phyloP scores from a whole-genome alignment of 2,888 invertebrate species.

The Pantelozetes paolii region DNA sequence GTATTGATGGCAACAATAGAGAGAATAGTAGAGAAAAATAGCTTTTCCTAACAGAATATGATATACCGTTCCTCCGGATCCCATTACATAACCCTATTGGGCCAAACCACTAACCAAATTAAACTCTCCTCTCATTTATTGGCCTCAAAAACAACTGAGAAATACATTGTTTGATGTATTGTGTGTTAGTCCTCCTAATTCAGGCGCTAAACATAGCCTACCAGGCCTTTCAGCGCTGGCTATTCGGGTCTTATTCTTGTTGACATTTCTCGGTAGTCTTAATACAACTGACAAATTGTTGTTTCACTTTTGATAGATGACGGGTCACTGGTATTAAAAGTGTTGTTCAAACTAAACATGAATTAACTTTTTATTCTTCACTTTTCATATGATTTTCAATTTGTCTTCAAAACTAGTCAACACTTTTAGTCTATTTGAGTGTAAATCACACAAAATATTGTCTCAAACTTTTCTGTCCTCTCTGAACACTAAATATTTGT shows the following conservation, averaged over 20 bases:
- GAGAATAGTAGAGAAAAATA: not conserved
- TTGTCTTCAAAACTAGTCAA: no score
- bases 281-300: slow-evolving; percentile 22
- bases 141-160: not conserved
- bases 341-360: not conserved
- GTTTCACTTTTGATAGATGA: slow-evolving; percentile 32
- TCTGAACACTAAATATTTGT: not conserved
- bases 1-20: not conserved
- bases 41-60: not conserved
- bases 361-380: not conserved
- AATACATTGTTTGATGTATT: not conserved
- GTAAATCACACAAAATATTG: no score
- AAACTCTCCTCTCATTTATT: slow-evolving; percentile 15
- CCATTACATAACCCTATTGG: slow-evolving; percentile 25
- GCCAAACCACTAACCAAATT: slow-evolving; percentile 33
- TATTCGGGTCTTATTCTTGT: not conserved
- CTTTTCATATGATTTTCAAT: no score
- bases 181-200: not conserved
- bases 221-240: not conserved
- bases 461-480: no score
- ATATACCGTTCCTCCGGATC: not conserved
- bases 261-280: not conserved
- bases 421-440: no score
- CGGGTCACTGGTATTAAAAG: not conserved
- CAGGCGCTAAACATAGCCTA: not conserved